These are phyloP conservation scores for Xenopus laevis DNA, from an alignment of 2,113 vertebrate genomes.

Conservation along the genomic window DNA sequence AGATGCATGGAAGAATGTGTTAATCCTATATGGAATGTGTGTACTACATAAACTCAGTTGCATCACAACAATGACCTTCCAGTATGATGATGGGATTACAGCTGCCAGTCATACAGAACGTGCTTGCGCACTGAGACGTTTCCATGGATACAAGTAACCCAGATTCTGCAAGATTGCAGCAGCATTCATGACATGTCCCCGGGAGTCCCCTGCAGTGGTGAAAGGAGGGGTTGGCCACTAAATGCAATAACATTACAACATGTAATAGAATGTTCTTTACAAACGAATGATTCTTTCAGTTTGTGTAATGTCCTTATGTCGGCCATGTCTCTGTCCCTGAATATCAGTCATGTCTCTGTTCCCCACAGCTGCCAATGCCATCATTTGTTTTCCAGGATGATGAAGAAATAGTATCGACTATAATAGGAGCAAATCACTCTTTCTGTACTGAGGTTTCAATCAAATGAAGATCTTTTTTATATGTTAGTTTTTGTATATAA, in stretches of 20 bases:
- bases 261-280: too few species aligned
- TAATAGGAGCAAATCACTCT: neutral
- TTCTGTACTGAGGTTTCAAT: neutral
- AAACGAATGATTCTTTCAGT: neutral
- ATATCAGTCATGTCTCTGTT: neutral
- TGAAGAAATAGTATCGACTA: neutral
- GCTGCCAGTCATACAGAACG: constrained; percentile 1
- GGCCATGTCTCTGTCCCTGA: neutral
- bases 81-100: neutral
- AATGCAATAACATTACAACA: too few species aligned
- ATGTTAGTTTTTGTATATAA: too few species aligned
- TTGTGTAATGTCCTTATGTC: neutral
- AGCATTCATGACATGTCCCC: neutral
- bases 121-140: neutral
- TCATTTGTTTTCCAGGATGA: neutral
- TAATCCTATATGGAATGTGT: too few species aligned
- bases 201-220: neutral
- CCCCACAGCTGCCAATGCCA: neutral
- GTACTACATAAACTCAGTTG: neutral
- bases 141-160: constrained; percentile 12
- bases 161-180: neutral
- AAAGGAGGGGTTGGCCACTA: neutral
- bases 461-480: too few species aligned
- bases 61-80: neutral
- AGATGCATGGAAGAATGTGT: too few species aligned